Evolutionary conservation across 2,888 invertebrate genomes (phyloP), one percentile per base, ranked within the genome.

Genomic region (Zelleria hepariella): DNA sequence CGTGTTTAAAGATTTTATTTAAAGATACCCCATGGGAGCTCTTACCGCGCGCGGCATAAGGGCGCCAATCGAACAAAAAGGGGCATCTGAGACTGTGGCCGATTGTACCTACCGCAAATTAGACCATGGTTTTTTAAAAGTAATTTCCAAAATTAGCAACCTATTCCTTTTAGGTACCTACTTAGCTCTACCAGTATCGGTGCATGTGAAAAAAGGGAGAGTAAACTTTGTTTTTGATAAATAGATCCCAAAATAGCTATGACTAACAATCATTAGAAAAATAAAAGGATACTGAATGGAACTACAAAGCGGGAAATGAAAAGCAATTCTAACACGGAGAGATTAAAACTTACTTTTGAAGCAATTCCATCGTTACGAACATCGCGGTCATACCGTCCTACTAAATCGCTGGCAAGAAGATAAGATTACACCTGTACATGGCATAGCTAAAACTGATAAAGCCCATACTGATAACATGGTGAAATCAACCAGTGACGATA

Each of bases 331-430:
- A 15, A 42, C n/a, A 56, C 21, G 42, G 5, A 56, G 20, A 18
- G 6, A 32, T 3, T 27, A 32, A 42, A 42, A 42, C 10, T 21
- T 27, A 56, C 42, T 42, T 56, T 42, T 6, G 10, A 32, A 56
- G 47, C 32, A 42, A 42, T 15, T 15, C 15, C 32, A 42, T 42
- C 15, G 32, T 10, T 10, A 42, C 15, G 24, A 27, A 58, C 32
- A 32, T 8, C 51, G 51, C 10, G 8, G 25, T 47, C 75, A 77
- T 77, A 80, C 73, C 84, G 85, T 72, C 82, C 86, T 77, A 86
- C 77, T 82, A 86, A 85, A 86, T 86, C 80, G 77, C 73, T 72
- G 71, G 70, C 78, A 71, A 42, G 32, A 42, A 73, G 87, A 87
- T 87, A 84, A 87, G 87, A 86, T 86, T 75, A 82, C 64, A 66